Conservation (phyloP, 1,140 invertebrate genomes). For the Himalopsyche phryganea region DNA sequence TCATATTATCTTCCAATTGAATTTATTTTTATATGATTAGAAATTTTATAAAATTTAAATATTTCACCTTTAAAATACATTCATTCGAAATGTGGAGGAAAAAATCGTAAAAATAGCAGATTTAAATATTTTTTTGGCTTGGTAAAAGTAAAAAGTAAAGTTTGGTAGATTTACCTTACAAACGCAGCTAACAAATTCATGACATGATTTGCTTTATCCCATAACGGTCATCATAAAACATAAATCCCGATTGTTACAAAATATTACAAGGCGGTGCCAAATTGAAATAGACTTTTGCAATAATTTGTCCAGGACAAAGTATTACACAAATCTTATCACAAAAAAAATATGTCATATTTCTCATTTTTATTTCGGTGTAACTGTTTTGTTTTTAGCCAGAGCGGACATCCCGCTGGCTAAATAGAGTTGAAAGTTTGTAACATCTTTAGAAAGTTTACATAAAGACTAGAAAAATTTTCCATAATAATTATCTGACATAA, state of each 20-base stretch:
- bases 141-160: too few relatives aligned
- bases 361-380: slow-evolving; percentile 14
- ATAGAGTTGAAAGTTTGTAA: background rate
- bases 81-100: too few relatives aligned
- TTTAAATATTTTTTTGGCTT: too few relatives aligned
- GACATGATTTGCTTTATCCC: slow-evolving; percentile 14
- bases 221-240: slow-evolving; percentile 14
- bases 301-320: slow-evolving; percentile 27
- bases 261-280: slow-evolving; percentile 28
- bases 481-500: too few relatives aligned
- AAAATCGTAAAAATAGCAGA: too few relatives aligned
- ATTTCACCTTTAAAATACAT: too few relatives aligned
- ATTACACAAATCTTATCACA: slow-evolving; percentile 29
- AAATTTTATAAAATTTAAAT: too few relatives aligned
- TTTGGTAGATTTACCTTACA: too few relatives aligned
- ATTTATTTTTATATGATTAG: too few relatives aligned
- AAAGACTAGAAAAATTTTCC: too few relatives aligned
- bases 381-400: slow-evolving; percentile 21
- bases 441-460: background rate
- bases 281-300: slow-evolving; percentile 32
- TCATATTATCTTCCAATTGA: too few relatives aligned
- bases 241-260: slow-evolving; percentile 22
- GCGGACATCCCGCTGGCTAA: slow-evolving; percentile 16
- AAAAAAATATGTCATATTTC: slow-evolving; percentile 23
- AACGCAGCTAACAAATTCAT: background rate